A percentile compares a stretch with the other conserved stretches of the same genome.
Conservation (phyloP, 2,797 vertebrate species). For the Xenops minutus region DNA sequence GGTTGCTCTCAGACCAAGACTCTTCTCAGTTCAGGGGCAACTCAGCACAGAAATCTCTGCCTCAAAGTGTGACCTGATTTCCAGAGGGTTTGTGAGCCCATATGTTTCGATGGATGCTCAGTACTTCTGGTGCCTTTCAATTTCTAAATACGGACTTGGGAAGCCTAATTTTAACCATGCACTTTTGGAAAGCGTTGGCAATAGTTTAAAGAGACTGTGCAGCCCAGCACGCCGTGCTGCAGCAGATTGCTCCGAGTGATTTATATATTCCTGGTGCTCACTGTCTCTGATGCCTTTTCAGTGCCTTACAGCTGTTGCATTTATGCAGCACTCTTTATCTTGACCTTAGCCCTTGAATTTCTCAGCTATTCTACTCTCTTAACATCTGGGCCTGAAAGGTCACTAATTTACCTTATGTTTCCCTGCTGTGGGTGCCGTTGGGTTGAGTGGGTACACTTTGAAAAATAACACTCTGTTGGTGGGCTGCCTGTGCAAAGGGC, state of each 20-base stretch:
- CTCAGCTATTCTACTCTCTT: conserved; percentile 52
- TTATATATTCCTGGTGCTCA: conserved; percentile 53
- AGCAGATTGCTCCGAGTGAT: conserved; percentile 31
- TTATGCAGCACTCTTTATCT: conserved; percentile 67
- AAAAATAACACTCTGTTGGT: conserved; percentile 66
- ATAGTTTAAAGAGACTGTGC: conserved; percentile 55
- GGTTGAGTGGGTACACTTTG: conserved; percentile 57
- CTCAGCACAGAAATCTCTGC: neutral
- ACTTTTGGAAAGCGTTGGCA: conserved; percentile 62
- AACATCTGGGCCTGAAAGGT: conserved; percentile 66
- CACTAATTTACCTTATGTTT: conserved; percentile 62
- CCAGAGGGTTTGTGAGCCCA: neutral
- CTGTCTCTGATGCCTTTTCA: conserved; percentile 58
- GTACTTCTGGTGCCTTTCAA: conserved; percentile 37
- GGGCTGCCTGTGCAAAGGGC: conserved; percentile 42
- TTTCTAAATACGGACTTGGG: conserved; percentile 38
- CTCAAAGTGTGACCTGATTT: conserved; percentile 24
- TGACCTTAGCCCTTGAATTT: conserved; percentile 61
- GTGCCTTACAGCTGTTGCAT: conserved; percentile 66
- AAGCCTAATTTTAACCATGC: conserved; percentile 57
- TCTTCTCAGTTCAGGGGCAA: neutral
- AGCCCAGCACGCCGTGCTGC: conserved; percentile 45
- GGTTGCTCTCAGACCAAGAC: neutral
- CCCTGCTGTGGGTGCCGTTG: conserved; percentile 37
- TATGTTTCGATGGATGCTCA: conserved; percentile 28